phyloP scores from a whole-genome alignment of 2,888 invertebrate species.

The Geotrupes spiniger region DNA sequence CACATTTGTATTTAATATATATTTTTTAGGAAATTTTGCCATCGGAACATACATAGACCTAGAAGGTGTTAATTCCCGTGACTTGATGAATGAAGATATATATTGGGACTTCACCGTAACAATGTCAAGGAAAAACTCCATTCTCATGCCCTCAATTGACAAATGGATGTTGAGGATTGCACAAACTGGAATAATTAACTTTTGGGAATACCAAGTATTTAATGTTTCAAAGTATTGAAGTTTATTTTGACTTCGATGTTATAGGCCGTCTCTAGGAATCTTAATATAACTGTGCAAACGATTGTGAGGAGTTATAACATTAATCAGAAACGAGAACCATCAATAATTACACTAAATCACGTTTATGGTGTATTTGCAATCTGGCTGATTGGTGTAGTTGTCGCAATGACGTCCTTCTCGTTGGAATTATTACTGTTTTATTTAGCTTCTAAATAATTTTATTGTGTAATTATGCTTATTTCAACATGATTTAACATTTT shows the following conservation, averaged over 20 bases:
- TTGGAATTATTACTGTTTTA: conserved; percentile 3
- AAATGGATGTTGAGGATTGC: conserved; percentile 13
- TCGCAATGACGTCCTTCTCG: background rate
- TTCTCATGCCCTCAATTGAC: conserved; percentile 17
- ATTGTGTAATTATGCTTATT: no score
- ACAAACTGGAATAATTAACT: conserved; percentile 16
- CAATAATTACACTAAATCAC: conserved; percentile 10
- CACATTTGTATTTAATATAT: no score
- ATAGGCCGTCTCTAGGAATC: conserved; percentile 16
- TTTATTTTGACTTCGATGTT: background rate
- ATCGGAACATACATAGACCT: conserved; percentile 13
- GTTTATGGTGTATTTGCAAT: conserved; percentile 18
- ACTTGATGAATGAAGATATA: conserved; percentile 17
- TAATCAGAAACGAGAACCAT: background rate
- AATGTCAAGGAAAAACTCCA: conserved; percentile 18
- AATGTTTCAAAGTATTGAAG: no score
- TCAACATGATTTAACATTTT: no score
- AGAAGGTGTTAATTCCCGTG: conserved; percentile 13
- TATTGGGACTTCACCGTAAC: conserved; percentile 17
- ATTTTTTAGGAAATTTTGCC: conserved; percentile 10
- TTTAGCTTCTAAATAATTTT: no score
- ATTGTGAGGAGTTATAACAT: conserved; percentile 10
- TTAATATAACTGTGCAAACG: conserved; percentile 12
- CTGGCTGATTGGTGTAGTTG: conserved; percentile 12
- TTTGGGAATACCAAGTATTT: conserved; percentile 18